These are phyloP conservation scores for Drosophila bunnanda DNA, from an alignment of 2,888 invertebrate species.

Conservation along the genomic window DNA sequence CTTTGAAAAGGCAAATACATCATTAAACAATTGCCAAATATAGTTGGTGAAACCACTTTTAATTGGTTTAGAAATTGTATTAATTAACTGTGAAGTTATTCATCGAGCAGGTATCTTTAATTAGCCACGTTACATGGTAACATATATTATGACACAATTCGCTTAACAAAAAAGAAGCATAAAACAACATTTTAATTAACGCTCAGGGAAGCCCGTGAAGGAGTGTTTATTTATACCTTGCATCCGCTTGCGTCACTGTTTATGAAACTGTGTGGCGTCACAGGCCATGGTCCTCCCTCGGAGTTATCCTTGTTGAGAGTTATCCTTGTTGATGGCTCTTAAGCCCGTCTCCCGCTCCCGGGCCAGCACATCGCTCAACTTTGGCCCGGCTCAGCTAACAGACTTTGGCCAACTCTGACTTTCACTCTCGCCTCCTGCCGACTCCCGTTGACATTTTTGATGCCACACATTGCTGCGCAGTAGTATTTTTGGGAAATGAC, in stretches of 20 bases:
- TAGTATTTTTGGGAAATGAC: conserved; percentile 31
- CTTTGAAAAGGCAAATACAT: neutral
- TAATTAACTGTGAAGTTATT: too few species aligned
- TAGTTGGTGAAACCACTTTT: too few species aligned
- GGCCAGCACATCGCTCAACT: conserved; percentile 18
- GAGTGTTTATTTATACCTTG: conserved; percentile 10
- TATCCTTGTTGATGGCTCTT: conserved; percentile 32
- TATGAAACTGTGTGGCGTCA: conserved; percentile 3
- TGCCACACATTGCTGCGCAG: conserved; percentile 14
- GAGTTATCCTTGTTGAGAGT: conserved; percentile 21
- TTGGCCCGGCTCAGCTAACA: conserved; percentile 2
- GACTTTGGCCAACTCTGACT: conserved; percentile 25
- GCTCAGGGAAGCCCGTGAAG: neutral
- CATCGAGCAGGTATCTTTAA: neutral
- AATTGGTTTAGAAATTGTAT: too few species aligned
- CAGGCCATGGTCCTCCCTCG: neutral
- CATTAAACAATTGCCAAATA: neutral
- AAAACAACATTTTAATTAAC: conserved; percentile 9
- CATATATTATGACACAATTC: neutral
- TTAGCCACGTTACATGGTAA: neutral
- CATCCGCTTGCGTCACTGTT: conserved; percentile 12
- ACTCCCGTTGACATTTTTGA: conserved; percentile 38
- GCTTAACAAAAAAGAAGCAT: neutral
- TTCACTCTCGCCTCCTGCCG: conserved; percentile 12
- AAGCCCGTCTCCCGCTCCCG: conserved; percentile 14